A percentile compares a stretch with the other conserved stretches of the same genome.
Conservation (phyloP, 1,140 invertebrate species). For the Arion vulgaris region DNA sequence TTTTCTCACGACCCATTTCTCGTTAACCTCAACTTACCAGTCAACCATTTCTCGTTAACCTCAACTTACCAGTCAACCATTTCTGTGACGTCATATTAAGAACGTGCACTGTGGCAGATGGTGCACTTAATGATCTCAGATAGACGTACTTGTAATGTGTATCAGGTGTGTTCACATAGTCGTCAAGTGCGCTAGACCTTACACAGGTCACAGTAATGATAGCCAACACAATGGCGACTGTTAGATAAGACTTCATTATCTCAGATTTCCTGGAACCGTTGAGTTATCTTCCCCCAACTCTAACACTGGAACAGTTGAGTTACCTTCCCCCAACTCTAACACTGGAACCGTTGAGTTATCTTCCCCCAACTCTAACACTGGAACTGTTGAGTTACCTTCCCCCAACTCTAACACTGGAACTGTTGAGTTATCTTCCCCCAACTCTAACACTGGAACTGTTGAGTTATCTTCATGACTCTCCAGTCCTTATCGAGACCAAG, state of each 20-base stretch:
- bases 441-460: too few relatives aligned
- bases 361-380: too few relatives aligned
- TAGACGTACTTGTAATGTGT: conserved; percentile 47
- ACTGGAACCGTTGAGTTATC: too few relatives aligned
- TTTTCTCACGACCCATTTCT: too few relatives aligned
- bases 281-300: too few relatives aligned
- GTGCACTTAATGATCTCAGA: background rate
- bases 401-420: too few relatives aligned
- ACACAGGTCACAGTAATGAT: background rate
- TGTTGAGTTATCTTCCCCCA: too few relatives aligned
- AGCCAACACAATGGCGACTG: background rate
- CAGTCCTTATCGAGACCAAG: too few relatives aligned
- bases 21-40: conserved; percentile 26
- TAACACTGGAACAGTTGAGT: too few relatives aligned
- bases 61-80: conserved; percentile 43
- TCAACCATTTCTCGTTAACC: conserved; percentile 9
- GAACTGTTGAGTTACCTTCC: too few relatives aligned
- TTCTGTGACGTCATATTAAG: conserved; percentile 48
- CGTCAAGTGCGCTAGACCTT: conserved; percentile 53
- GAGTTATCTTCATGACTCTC: too few relatives aligned
- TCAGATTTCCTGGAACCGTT: background rate
- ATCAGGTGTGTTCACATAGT: conserved; percentile 56
- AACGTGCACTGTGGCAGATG: conserved; percentile 34
- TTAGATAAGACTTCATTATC: background rate
- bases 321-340: too few relatives aligned